Conservation (phyloP, 2,888 invertebrate species). For the Oeneis ivallda region DNA sequence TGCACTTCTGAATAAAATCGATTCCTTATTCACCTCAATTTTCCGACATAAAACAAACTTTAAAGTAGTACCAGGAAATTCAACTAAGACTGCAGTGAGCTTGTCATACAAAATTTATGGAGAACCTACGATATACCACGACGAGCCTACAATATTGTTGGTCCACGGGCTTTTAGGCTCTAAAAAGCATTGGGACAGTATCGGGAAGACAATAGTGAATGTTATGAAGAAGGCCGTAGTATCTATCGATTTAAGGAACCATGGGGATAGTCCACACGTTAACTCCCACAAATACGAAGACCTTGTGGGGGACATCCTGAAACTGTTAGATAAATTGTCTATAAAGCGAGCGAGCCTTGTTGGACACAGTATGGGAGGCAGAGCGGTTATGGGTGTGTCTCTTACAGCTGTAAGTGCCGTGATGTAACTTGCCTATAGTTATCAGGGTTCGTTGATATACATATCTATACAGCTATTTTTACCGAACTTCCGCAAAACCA, state of each 20-base stretch:
- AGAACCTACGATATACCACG: conserved; percentile 44
- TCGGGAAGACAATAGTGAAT: conserved; percentile 86
- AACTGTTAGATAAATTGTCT: conserved; percentile 82
- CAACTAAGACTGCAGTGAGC: conserved; percentile 48
- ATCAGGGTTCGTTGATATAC: no score
- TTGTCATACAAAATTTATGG: conserved; percentile 66
- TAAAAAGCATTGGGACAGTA: conserved; percentile 92
- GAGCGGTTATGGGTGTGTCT: conserved; percentile 90
- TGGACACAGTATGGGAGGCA: conserved; percentile 97
- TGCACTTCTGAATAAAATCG: conserved; percentile 29
- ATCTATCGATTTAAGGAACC: conserved; percentile 95
- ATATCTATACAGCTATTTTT: no score
- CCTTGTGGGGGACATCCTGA: conserved; percentile 87
- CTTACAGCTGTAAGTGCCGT: conserved; percentile 81
- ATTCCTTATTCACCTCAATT: conserved; percentile 23
- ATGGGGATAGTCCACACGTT: conserved; percentile 94
- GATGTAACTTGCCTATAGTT: no score
- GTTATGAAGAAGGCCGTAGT: conserved; percentile 88
- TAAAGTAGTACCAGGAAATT: conserved; percentile 25
- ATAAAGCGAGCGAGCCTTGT: conserved; percentile 84
- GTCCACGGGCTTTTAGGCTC: conserved; percentile 94
- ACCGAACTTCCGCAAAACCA: no score
- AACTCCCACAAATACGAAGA: conserved; percentile 86
- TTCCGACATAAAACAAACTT: conserved; percentile 26
- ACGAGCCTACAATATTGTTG: conserved; percentile 68